Evolutionary conservation across 2,797 vertebrate genomes (phyloP).

Genomic region (Sorex maritimensis): DNA sequence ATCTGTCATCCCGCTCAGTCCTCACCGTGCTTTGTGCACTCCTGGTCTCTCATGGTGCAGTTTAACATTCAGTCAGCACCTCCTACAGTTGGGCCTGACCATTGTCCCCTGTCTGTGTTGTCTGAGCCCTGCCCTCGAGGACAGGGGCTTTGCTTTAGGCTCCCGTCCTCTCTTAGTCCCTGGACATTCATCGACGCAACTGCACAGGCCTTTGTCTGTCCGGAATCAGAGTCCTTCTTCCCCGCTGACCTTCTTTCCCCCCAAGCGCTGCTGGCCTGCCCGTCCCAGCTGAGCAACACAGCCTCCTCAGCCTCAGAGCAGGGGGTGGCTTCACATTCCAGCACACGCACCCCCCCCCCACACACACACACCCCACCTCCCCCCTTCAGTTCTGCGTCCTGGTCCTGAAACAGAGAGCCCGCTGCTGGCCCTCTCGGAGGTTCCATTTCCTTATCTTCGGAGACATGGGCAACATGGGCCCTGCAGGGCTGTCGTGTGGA

Average conservation of each 20-base stretch:
- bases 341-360: neutral
- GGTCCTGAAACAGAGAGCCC: conserved; percentile 3
- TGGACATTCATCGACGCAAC: neutral
- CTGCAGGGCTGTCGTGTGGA: conserved; percentile 15
- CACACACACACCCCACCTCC: too few relatives aligned
- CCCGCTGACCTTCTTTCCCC: neutral
- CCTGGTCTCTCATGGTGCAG: neutral
- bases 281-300: neutral
- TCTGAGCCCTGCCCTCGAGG: neutral
- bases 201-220: neutral
- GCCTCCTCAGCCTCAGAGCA: neutral
- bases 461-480: conserved; percentile 1
- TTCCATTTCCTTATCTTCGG: conserved; percentile 46
- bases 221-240: neutral
- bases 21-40: neutral
- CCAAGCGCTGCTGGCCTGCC: neutral
- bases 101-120: neutral
- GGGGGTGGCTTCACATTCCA: neutral
- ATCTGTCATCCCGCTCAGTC: neutral
- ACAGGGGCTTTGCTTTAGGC: neutral
- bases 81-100: conserved; percentile 19
- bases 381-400: neutral
- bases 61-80: neutral
- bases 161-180: neutral
- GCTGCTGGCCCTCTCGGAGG: conserved; percentile 16